A percentile compares a stretch with the other conserved stretches of the same genome.
phyloP scores from a whole-genome alignment of 2,888 invertebrate species.

The Gari tellinella region DNA sequence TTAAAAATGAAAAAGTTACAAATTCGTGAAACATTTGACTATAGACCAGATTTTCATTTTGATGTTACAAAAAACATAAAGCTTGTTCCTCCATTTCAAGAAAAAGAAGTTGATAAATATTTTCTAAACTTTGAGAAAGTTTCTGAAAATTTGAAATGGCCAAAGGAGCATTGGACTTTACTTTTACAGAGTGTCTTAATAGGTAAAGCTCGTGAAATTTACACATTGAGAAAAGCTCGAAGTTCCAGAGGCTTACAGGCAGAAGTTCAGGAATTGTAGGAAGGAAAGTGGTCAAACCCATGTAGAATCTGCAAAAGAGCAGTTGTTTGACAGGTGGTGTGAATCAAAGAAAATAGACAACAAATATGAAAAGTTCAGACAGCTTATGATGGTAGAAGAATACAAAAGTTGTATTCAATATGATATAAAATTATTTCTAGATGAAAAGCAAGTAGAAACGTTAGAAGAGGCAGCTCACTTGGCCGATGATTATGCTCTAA shows the following conservation, averaged over 20 bases:
- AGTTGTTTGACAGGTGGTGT: constrained; percentile 30
- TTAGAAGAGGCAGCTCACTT: constrained; percentile 7
- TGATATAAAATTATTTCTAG: constrained; percentile 24
- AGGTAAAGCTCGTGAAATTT: constrained; percentile 40
- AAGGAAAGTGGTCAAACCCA: constrained; percentile 34
- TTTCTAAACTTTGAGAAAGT: too few relatives aligned
- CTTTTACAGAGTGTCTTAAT: too few relatives aligned
- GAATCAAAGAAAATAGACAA: background rate
- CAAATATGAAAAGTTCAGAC: constrained; percentile 29
- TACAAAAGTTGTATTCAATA: constrained; percentile 30
- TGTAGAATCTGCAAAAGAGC: constrained; percentile 49
- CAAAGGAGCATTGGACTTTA: too few relatives aligned
- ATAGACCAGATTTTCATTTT: background rate
- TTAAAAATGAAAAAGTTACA: too few relatives aligned
- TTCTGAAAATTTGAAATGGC: too few relatives aligned
- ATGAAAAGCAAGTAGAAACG: constrained; percentile 31
- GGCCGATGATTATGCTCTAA: constrained; percentile 36
- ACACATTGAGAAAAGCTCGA: constrained; percentile 18
- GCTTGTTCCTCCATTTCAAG: constrained; percentile 6
- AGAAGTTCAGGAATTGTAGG: constrained; percentile 37
- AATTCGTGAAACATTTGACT: too few relatives aligned
- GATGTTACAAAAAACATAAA: constrained; percentile 7
- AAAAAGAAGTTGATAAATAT: too few relatives aligned
- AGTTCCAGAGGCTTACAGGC: constrained; percentile 42
- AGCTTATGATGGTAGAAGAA: constrained; percentile 35